Base-by-base conservation (phyloP, 1,140 invertebrate species). In the Araneus ventricosus region DNA sequence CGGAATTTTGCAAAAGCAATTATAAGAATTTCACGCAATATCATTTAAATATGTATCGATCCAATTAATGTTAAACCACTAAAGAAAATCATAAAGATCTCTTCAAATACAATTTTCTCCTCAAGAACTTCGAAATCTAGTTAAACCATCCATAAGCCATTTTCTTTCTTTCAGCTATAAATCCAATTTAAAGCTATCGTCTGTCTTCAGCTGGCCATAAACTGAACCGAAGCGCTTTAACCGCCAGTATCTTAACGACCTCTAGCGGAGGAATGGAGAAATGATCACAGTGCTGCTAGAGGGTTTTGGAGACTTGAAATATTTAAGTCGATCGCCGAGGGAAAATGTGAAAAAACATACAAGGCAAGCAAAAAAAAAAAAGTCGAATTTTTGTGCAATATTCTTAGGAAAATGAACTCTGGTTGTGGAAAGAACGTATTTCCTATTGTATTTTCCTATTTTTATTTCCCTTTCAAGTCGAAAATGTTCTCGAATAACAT, bases 151-250 rank as follows among this genome's bases (percentile, higher is more conserved):
- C 34, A 34, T 87, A 63, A 88, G 61, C 63, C 39, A 59, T 24
- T 57, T 90, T 80, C 27, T 52, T 57, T 61, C 27, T 79, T 37
- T 45, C 2, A 34, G 63, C 67, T 37, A 90, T 90, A 90, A 90
- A 90, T 90, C 70, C 45, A 80, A 79, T 79, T 90, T 80, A 80
- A 79, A 39, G 63, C 52, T 79, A 90, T 90, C 88, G 45, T 90
- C 70, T 90, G 88, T 37, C 67, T 90, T 90, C 70, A 90, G 45
- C 24, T 34, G 45, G 24, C 20, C 88, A 79, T 79, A 90, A 90
- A 90, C 57, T 67, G 59, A 67, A 63, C 20, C 67, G 41, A 45
- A 61, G 45, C 34, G 10, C 63, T 79, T 79, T 79, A 57, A 75
- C 39, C 88, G 17, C 41, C 70, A 57, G n/a, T 39, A 34, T 79